A percentile compares a stretch with the other conserved stretches of the same genome.
phyloP scores from a whole-genome alignment of 2,797 vertebrate species.

The Hydrophis major region DNA sequence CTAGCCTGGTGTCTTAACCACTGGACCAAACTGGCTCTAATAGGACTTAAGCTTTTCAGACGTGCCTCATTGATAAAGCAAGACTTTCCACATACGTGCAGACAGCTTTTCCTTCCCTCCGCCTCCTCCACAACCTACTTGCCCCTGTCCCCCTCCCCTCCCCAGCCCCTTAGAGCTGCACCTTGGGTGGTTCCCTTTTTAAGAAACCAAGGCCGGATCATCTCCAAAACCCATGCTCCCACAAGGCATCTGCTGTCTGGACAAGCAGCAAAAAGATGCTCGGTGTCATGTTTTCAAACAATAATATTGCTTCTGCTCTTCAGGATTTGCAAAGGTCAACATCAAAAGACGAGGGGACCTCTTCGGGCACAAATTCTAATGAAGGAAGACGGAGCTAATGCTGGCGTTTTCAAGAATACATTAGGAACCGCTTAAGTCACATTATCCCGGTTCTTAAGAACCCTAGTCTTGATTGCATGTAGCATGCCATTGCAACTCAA shows the following conservation, averaged over 20 bases:
- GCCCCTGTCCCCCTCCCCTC: too few species aligned
- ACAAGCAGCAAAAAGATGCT: neutral
- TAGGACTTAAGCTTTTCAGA: neutral
- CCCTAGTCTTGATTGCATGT: constrained; percentile 21
- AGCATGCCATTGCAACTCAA: constrained; percentile 4
- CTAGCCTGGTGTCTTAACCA: neutral
- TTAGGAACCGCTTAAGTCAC: constrained; percentile 28
- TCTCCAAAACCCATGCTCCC: neutral
- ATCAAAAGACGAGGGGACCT: neutral
- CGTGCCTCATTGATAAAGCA: neutral
- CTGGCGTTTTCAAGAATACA: constrained; percentile 19
- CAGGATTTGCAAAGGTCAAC: constrained; percentile 26
- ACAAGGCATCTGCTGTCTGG: neutral
- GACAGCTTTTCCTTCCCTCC: neutral
- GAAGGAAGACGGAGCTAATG: neutral
- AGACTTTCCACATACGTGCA: neutral
- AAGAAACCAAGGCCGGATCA: neutral
- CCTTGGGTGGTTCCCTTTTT: neutral
- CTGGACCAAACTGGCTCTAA: neutral
- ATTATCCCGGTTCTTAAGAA: constrained; percentile 8
- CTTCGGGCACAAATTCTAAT: constrained; percentile 4
- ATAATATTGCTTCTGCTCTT: constrained; percentile 15
- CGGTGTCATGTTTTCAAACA: constrained; percentile 6
- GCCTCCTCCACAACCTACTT: neutral
- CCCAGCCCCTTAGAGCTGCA: neutral